phyloP scores from a whole-genome alignment of 2,113 vertebrate species.

The Coreoperca whiteheadi region DNA sequence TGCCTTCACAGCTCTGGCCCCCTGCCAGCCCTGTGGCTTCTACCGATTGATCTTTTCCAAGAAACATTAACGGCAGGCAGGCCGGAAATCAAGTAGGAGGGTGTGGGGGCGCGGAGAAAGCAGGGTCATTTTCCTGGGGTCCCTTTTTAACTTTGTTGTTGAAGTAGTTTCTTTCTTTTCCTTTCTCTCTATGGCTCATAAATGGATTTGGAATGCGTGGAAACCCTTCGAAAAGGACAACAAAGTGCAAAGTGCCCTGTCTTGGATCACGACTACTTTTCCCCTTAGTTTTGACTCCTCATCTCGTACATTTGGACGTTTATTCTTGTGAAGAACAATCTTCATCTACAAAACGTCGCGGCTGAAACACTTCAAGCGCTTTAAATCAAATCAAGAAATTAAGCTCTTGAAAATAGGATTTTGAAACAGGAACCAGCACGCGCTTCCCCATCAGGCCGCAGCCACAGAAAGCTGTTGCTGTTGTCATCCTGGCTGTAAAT shows the following conservation, averaged over 20 bases:
- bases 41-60: constrained; percentile 65
- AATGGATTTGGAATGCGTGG: neutral
- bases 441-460: neutral
- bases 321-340: neutral
- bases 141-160: neutral
- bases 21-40: constrained; percentile 48
- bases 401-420: neutral
- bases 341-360: too few species aligned
- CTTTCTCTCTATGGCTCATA: neutral
- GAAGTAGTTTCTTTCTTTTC: neutral
- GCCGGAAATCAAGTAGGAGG: constrained; percentile 45
- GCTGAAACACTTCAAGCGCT: too few species aligned
- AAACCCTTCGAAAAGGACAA: neutral
- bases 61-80: constrained; percentile 48
- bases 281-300: neutral
- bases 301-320: neutral
- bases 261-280: neutral
- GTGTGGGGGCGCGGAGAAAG: neutral
- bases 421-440: neutral
- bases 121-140: constrained; percentile 19
- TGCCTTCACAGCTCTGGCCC: constrained; percentile 40
- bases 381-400: neutral
- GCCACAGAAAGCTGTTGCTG: neutral
- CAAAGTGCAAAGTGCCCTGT: neutral
- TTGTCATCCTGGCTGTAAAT: constrained; percentile 19